These are phyloP conservation scores for Ochotona curzoniae DNA, from an alignment of 2,113 vertebrate genomes.

Conservation along the genomic window DNA sequence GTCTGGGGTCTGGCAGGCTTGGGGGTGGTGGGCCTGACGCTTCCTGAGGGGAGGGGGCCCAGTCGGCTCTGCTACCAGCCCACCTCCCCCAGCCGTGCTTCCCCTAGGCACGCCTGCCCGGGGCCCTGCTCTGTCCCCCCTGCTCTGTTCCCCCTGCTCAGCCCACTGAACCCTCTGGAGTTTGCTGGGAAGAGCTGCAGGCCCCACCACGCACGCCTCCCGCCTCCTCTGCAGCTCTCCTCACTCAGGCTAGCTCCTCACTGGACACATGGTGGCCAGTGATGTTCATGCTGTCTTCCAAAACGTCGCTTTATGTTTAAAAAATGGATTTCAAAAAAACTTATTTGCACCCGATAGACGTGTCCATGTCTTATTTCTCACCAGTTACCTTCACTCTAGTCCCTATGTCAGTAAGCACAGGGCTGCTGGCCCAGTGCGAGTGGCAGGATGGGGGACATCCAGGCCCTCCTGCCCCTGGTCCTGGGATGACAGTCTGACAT, in stretches of 20 bases:
- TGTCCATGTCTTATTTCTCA: too few species aligned
- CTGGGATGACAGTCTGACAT: too few species aligned
- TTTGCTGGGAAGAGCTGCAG: background rate
- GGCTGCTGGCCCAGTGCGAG: background rate
- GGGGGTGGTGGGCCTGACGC: conserved; percentile 51
- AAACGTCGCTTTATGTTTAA: too few species aligned
- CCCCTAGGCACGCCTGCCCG: background rate
- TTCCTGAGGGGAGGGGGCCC: background rate
- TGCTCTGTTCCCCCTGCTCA: background rate
- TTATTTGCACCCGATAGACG: too few species aligned
- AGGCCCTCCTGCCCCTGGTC: too few species aligned
- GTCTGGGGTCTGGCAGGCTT: conserved; percentile 58
- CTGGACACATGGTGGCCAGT: background rate
- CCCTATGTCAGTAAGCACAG: background rate
- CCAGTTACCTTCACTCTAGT: background rate
- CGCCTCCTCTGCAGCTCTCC: background rate
- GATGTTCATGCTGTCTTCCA: too few species aligned
- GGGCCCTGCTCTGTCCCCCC: too few species aligned
- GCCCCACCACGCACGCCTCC: background rate
- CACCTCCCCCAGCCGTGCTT: background rate
- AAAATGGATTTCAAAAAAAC: too few species aligned
- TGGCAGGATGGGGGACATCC: too few species aligned
- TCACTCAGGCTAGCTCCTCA: background rate
- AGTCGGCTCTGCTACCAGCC: background rate
- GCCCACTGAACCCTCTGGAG: background rate